Evolutionary conservation across 2,888 invertebrate genomes (phyloP).

Genomic region (Pinctada fucata): DNA sequence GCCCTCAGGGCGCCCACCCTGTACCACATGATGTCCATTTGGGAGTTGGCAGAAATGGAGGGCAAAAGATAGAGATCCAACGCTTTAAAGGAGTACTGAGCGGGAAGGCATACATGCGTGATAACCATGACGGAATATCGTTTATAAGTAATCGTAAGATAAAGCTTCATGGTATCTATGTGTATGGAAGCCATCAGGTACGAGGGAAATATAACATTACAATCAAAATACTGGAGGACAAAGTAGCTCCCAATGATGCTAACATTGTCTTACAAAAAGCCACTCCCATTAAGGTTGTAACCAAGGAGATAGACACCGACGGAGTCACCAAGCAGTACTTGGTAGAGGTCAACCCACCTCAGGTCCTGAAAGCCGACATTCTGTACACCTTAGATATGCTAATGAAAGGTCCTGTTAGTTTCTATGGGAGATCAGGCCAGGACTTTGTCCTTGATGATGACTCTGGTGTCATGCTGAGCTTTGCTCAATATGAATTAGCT

Average conservation of each 20-base stretch:
- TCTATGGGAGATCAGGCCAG: constrained; percentile 29
- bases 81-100: constrained; percentile 28
- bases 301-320: constrained; percentile 15
- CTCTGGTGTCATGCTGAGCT: constrained; percentile 16
- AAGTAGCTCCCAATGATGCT: background rate
- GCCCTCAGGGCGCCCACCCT: background rate
- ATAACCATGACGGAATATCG: constrained; percentile 26
- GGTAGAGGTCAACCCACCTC: constrained; percentile 12
- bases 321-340: constrained; percentile 26
- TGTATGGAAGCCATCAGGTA: constrained; percentile 36
- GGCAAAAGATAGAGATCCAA: constrained; percentile 5
- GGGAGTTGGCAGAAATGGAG: background rate
- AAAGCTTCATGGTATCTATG: constrained; percentile 19
- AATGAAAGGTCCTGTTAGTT: constrained; percentile 31
- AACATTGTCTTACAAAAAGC: background rate
- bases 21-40: background rate
- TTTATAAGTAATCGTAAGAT: constrained; percentile 25
- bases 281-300: constrained; percentile 6
- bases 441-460: constrained; percentile 13
- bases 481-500: constrained; percentile 22
- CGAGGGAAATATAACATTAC: constrained; percentile 22
- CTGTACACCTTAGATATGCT: constrained; percentile 28
- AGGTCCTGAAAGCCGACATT: background rate
- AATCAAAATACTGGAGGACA: constrained; percentile 26
- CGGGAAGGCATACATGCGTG: constrained; percentile 29